phyloP scores from a whole-genome alignment of 2,888 invertebrate genomes.

The Mamestra brassicae region DNA sequence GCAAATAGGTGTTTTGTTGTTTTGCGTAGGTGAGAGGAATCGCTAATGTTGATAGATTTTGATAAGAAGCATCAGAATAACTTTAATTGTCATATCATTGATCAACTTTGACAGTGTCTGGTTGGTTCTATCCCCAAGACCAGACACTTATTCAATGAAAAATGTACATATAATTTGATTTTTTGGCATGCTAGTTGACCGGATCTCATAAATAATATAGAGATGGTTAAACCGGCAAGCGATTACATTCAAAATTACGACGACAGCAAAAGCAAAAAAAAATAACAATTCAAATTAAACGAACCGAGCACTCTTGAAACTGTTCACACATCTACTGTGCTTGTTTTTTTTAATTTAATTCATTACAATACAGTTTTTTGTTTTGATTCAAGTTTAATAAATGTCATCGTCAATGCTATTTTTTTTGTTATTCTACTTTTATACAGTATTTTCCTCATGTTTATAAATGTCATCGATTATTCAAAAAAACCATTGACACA shows the following conservation, averaged over 20 bases:
- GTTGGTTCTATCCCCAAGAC: too few relatives aligned
- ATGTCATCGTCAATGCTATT: not conserved
- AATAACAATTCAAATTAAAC: not conserved
- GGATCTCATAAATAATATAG: not conserved
- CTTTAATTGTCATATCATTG: not conserved
- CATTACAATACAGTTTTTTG: not conserved
- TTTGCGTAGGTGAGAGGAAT: not conserved
- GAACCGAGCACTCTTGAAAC: conserved; percentile 8
- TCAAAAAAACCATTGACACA: not conserved
- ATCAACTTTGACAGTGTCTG: not conserved
- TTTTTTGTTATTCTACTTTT: not conserved
- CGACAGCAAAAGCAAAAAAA: not conserved
- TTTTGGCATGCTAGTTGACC: not conserved
- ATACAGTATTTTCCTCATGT: not conserved
- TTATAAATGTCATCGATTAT: not conserved
- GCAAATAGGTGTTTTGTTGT: not conserved
- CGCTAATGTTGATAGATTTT: not conserved
- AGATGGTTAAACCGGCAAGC: not conserved
- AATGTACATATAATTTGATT: not conserved
- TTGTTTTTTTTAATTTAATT: not conserved
- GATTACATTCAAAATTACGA: not conserved
- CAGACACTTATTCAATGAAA: too few relatives aligned
- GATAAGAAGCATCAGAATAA: not conserved
- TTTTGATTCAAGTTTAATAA: not conserved
- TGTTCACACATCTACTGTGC: not conserved